Evolutionary conservation across 2,113 vertebrate genomes (phyloP).

Genomic region (Pomatorhinus ruficollis): DNA sequence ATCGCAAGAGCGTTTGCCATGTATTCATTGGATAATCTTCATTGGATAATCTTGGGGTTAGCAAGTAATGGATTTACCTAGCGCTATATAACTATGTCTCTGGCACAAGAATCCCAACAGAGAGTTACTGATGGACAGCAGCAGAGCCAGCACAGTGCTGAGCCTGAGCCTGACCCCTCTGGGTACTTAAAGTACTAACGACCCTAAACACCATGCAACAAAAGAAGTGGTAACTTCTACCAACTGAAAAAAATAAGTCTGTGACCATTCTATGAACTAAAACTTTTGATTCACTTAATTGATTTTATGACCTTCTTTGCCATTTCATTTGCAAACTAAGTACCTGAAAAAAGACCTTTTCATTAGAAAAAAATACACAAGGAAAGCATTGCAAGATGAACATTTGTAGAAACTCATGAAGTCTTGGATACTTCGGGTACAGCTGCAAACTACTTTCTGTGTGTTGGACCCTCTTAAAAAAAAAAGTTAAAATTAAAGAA

Average conservation of each 20-base stretch:
- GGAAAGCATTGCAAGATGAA: not conserved
- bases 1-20: rapidly evolving
- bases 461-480: not conserved
- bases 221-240: not conserved
- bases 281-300: not conserved
- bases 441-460: not conserved
- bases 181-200: not conserved
- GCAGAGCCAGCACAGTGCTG: not conserved
- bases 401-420: not conserved
- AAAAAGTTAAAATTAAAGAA: not conserved
- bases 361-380: not conserved
- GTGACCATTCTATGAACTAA: not conserved
- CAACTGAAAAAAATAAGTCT: not conserved
- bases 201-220: not conserved
- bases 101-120: not conserved
- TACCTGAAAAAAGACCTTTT: not conserved
- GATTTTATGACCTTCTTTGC: not conserved
- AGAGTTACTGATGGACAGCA: not conserved
- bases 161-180: not conserved
- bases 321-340: not conserved
- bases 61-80: not conserved
- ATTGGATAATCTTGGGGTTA: not conserved
- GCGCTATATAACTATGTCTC: not conserved
- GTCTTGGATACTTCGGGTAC: not conserved
- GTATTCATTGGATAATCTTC: not conserved